Evolutionary conservation across 2,113 vertebrate genomes (phyloP), one percentile per base, ranked within the genome.

Genomic region (Perca schrenkii): DNA sequence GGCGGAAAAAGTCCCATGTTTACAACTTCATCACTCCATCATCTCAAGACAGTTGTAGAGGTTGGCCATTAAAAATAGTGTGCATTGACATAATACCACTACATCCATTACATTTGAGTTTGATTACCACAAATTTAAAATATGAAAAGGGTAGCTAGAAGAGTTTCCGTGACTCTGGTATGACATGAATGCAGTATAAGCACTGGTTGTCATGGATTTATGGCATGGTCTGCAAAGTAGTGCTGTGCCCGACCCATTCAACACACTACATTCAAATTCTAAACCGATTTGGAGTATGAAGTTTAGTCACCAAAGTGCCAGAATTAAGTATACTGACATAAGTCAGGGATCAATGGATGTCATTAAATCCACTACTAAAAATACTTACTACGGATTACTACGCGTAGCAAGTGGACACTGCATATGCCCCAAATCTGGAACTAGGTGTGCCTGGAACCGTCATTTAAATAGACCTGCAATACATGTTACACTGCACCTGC

Each of bases 361-460:
- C 87, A 87, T 89, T 92, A 94, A 94, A 93, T 92, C 92, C 93
- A 94, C 91, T 89, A 91, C 93, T 95, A 93, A 94, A 94, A 94
- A 94, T 93, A 94, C 92, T 92, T 94, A 77, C 89, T 28, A 28
- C 93, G 92, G 92, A 94, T 95, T 94, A 95, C 92, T 90, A 91
- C 22, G 83, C 88, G 86, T 79, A 92, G 88, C 90, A 88, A 95
- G 91, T 92, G 91, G 79, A 93, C 91, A 91, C 86, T 84, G 89
- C 88, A 91, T 74, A 86, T 85, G 85, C 83, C 84, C 82, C 85
- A 92, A 93, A 93, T 93, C 92, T 91, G 82, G 90, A 93, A 90
- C 90, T 91, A 93, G 88, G 88, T 69, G 86, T 82, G 64, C 19
- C 25, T 43, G 72, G 53, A 56, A 63, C 40, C 56, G 56, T 28